Evolutionary conservation across 2,797 vertebrate genomes (phyloP).

Genomic region (Phalanger gymnotis): DNA sequence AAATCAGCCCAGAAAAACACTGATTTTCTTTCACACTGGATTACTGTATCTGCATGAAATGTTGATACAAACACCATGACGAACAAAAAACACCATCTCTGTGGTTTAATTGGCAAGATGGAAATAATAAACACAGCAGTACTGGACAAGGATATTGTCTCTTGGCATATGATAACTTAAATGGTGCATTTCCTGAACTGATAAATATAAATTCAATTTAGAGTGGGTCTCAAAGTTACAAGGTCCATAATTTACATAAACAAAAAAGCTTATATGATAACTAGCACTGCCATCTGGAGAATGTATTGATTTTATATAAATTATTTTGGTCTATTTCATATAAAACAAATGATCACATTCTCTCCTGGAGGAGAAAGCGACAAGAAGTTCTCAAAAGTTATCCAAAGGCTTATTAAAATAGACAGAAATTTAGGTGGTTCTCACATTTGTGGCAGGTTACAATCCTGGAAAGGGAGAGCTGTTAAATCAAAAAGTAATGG

Average conservation of each 20-base stretch:
- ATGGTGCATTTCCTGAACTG: conserved; percentile 46
- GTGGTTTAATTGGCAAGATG: conserved; percentile 78
- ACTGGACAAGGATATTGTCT: conserved; percentile 64
- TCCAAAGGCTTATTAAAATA: not conserved
- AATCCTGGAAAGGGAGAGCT: not conserved
- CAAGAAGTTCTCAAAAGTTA: not conserved
- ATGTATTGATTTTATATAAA: conserved; percentile 39
- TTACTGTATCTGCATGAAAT: conserved; percentile 74
- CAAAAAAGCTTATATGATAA: conserved; percentile 34
- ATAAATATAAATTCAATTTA: conserved; percentile 61
- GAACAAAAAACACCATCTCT: conserved; percentile 70
- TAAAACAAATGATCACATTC: conserved; percentile 46
- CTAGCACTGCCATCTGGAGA: conserved; percentile 38
- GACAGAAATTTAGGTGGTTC: not conserved
- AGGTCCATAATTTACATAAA: conserved; percentile 20
- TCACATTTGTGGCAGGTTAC: too few relatives aligned
- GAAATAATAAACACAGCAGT: conserved; percentile 69
- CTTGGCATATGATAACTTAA: conserved; percentile 59
- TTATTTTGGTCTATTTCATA: conserved; percentile 29
- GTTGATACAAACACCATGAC: conserved; percentile 77
- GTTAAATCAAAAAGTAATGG: not conserved
- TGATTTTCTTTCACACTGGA: conserved; percentile 76
- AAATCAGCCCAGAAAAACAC: conserved; percentile 75
- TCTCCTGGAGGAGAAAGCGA: not conserved
- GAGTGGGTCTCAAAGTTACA: conserved; percentile 39